phyloP scores from a whole-genome alignment of 2,113 vertebrate genomes.

The Nesospiza acunhae region DNA sequence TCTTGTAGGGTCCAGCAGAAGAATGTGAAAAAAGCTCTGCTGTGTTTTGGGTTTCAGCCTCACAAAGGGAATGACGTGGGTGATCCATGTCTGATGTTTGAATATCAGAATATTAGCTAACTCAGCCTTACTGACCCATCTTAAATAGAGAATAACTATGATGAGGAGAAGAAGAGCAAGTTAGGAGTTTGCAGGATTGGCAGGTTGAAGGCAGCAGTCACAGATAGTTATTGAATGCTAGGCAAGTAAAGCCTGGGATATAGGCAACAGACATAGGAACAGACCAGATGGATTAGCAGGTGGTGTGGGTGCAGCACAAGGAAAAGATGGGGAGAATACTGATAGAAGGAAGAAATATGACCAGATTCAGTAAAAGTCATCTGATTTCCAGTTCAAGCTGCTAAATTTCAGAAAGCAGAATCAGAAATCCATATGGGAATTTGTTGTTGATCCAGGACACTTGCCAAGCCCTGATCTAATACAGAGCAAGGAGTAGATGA shows the following conservation, averaged over 20 bases:
- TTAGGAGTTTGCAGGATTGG: neutral
- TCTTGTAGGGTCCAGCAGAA: neutral
- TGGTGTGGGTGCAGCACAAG: conserved; percentile 56
- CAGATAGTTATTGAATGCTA: neutral
- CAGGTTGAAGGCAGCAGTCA: conserved; percentile 31
- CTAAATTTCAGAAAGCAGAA: conserved; percentile 65
- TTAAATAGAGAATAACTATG: neutral
- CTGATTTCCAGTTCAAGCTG: conserved; percentile 51
- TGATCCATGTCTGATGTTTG: neutral
- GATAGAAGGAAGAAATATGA: conserved; percentile 60
- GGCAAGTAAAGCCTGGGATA: conserved; percentile 29
- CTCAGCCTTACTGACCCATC: neutral
- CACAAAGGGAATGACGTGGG: neutral
- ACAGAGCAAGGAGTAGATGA: neutral
- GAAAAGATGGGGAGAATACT: conserved; percentile 64
- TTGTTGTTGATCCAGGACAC: conserved; percentile 27
- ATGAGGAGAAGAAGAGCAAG: conserved; percentile 25
- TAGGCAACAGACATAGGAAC: conserved; percentile 22
- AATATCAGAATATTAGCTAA: neutral
- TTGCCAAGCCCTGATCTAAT: conserved; percentile 45
- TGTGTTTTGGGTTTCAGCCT: neutral
- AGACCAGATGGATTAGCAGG: conserved; percentile 73
- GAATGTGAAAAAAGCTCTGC: neutral
- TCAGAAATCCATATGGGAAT: conserved; percentile 62
- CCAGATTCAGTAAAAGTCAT: conserved; percentile 62